A percentile compares a stretch with the other conserved stretches of the same genome.
Conservation (phyloP, 2,113 vertebrate genomes). For the Sapajus apella region DNA sequence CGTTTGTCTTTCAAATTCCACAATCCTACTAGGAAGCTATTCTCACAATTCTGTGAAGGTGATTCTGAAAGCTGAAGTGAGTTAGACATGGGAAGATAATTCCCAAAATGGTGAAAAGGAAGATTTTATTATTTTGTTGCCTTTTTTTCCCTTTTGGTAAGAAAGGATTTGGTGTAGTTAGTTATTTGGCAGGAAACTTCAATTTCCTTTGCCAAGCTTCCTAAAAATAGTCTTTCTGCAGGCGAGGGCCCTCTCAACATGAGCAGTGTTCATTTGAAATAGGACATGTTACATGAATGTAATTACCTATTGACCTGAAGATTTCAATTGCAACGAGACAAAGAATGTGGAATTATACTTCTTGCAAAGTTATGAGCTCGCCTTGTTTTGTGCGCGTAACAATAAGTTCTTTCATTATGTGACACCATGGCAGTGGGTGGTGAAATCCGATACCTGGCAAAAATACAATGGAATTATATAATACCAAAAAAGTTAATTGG, state of each 20-base stretch:
- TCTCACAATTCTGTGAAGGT: neutral
- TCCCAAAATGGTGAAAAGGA: slow-evolving; percentile 57
- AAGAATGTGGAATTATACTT: slow-evolving; percentile 60
- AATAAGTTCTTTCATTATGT: slow-evolving; percentile 71
- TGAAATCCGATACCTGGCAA: slow-evolving; percentile 74
- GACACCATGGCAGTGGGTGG: slow-evolving; percentile 48
- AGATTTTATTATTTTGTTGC: slow-evolving; percentile 41
- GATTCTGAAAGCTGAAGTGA: neutral
- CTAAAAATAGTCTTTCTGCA: slow-evolving; percentile 68
- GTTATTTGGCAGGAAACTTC: slow-evolving; percentile 57
- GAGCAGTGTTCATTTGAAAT: neutral
- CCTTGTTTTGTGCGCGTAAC: slow-evolving; percentile 49
- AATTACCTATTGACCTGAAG: slow-evolving; percentile 61
- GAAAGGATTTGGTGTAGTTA: slow-evolving; percentile 55
- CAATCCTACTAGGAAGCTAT: neutral
- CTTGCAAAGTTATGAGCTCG: neutral
- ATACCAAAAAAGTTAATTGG: slow-evolving; percentile 67
- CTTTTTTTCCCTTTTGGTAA: slow-evolving; percentile 20
- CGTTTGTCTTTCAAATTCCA: neutral
- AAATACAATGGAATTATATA: slow-evolving; percentile 71
- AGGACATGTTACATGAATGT: neutral
- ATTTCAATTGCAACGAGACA: slow-evolving; percentile 51
- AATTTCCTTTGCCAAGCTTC: slow-evolving; percentile 63
- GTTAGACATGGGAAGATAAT: neutral
- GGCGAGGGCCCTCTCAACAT: slow-evolving; percentile 37